Percentiles rank a stretch among this genome's conserved stretches.
These are phyloP conservation scores for Hyperoplus lanceolatus DNA, from an alignment of 2,797 vertebrate species.

Conservation along the genomic window DNA sequence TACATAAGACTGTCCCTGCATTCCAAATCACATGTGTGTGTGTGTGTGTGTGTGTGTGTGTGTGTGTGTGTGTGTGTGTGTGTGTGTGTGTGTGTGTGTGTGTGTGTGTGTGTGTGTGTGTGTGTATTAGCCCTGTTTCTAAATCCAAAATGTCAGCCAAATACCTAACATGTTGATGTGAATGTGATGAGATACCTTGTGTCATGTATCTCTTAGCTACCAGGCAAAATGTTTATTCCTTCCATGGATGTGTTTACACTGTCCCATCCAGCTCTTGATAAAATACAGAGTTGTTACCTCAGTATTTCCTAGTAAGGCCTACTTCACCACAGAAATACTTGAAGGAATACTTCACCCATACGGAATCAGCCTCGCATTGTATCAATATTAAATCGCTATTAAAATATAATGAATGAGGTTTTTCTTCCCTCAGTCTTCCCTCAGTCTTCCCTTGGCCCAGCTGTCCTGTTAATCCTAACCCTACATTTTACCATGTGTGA, in stretches of 20 bases:
- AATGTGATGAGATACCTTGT: not conserved
- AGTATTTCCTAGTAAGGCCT: constrained; percentile 30
- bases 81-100: too few relatives aligned
- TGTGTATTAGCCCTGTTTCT: not conserved
- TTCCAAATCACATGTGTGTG: too few relatives aligned
- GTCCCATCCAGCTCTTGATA: constrained; percentile 19
- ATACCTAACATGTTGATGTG: constrained; percentile 9
- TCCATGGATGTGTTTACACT: constrained; percentile 45
- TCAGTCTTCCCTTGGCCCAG: too few relatives aligned
- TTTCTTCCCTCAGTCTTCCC: too few relatives aligned
- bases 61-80: too few relatives aligned
- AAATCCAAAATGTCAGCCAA: not conserved
- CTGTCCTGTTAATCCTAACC: too few relatives aligned
- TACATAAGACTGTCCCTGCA: not conserved
- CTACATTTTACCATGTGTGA: too few relatives aligned
- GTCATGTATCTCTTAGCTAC: constrained; percentile 31
- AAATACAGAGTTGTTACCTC: constrained; percentile 26
- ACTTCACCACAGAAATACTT: not conserved
- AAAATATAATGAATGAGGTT: too few relatives aligned
- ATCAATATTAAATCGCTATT: too few relatives aligned
- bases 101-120: too few relatives aligned
- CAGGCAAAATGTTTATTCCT: constrained; percentile 39
- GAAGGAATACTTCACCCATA: constrained; percentile 2
- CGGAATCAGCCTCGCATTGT: too few relatives aligned
- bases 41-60: too few relatives aligned